Percentiles rank a stretch among this genome's conserved stretches.
Conservation (phyloP, 92 coral and sea anemone genomes). For the Phymanthus crucifer region DNA sequence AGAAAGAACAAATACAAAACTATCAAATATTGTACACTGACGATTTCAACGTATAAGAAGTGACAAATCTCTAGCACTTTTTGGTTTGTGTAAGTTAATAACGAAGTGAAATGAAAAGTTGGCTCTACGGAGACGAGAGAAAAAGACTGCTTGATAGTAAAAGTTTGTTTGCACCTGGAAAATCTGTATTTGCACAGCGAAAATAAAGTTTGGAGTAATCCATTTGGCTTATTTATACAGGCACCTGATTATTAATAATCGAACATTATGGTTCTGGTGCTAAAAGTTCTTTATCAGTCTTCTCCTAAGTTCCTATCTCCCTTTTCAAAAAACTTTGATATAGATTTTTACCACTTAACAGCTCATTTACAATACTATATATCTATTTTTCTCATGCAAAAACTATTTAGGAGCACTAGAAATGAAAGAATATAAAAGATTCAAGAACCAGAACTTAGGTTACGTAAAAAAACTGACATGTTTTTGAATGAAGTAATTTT, state of each 20-base stretch:
- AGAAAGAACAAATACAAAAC: conserved; percentile 10
- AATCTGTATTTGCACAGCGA: conserved; percentile 2
- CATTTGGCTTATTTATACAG: background rate
- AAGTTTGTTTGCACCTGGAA: background rate
- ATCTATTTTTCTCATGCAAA: too few species aligned
- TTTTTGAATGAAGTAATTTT: too few species aligned
- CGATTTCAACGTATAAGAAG: background rate
- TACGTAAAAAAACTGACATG: too few species aligned
- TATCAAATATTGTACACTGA: background rate
- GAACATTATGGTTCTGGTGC: background rate
- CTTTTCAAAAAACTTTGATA: background rate
- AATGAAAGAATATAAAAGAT: too few species aligned
- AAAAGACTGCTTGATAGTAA: background rate
- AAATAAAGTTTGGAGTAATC: background rate
- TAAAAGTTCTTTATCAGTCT: background rate
- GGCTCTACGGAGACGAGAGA: background rate
- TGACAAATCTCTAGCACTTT: background rate
- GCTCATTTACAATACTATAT: too few species aligned
- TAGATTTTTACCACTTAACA: background rate
- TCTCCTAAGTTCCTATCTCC: background rate
- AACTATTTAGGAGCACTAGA: too few species aligned
- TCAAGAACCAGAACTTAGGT: too few species aligned
- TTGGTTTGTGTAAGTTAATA: background rate
- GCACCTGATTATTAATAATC: background rate
- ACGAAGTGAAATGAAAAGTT: background rate